Evolutionary conservation across 2,888 invertebrate species (phyloP).

Genomic region (Didymodactylos carnosus): DNA sequence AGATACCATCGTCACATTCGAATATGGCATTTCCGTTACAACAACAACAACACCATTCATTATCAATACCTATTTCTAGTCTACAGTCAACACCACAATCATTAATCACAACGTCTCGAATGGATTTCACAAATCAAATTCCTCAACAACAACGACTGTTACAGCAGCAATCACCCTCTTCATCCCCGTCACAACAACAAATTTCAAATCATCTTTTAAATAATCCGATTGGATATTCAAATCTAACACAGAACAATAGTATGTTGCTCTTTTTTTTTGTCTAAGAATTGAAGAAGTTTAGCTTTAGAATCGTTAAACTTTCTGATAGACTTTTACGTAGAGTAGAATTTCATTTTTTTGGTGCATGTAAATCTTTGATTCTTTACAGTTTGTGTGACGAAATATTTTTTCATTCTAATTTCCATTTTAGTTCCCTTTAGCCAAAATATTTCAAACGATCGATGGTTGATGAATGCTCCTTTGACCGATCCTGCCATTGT

Average conservation of each 20-base stretch:
- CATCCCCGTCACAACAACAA: neutral
- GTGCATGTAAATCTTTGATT: too few relatives aligned
- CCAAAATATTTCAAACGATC: neutral
- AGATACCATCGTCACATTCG: too few relatives aligned
- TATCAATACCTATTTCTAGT: too few relatives aligned
- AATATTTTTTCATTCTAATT: neutral
- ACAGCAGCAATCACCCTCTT: neutral
- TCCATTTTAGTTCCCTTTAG: neutral
- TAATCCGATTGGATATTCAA: too few relatives aligned
- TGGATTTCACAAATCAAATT: neutral
- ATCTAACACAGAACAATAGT: too few relatives aligned
- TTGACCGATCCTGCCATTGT: neutral
- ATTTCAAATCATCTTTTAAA: too few relatives aligned
- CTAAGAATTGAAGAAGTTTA: neutral
- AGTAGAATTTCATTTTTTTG: neutral
- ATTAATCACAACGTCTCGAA: neutral
- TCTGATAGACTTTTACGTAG: too few relatives aligned
- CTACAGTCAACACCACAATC: neutral
- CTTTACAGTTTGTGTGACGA: too few relatives aligned
- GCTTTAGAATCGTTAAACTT: neutral
- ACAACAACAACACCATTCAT: neutral
- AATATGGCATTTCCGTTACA: too few relatives aligned
- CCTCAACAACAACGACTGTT: neutral
- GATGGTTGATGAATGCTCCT: neutral
- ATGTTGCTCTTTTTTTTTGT: too few relatives aligned